Evolutionary conservation across 2,113 vertebrate species (phyloP), one percentile per base, ranked within the genome.

Genomic region (Petrocephalus microphthalmus): DNA sequence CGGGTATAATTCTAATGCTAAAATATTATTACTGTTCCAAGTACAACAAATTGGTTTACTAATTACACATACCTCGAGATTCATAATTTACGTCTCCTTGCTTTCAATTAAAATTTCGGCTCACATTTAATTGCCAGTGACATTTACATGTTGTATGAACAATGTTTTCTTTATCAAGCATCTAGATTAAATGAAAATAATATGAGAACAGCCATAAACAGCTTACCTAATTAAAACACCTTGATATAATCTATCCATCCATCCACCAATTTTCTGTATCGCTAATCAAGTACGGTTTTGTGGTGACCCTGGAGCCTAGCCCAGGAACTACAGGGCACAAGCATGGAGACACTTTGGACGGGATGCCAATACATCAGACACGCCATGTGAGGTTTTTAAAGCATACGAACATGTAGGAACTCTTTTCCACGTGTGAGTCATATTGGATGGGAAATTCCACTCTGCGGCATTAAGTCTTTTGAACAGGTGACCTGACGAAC

Each of bases 21-120:
- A 49, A 52, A 84, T 84, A 51, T 84, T 84, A 78, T 51, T 78
- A 29, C 37, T 88, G 51, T 52, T 88, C 67, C 49, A 78, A 37
- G 45, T n/a, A 86, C 45, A 49, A 45, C 19, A 37, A 78, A 54
- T 78, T 29, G 49, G 42, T 74, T 81, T 37, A 42, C 67, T 81
- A 33, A 52, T 74, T 81, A 53, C 71, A 84, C 22, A 51, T 52
- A 49, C 82, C 74, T 67, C 15, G 2, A 52, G 29, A 47, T 53
- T 87, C 19, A 42, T 49, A 37, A 67, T 51, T 51, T 54, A 7
- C 2, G 33, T 78, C 42, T 37, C 67, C 37, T 78, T 74, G 45
- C 15, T 42, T 87, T 84, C 82, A 84, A 52, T 25, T 51, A 22
- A 42, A 67, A 53, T 88, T 81, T 37, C 15, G 7, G 25, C 42